Evolutionary conservation across 2,113 vertebrate genomes (phyloP).

Genomic region (Carollia perspicillata): DNA sequence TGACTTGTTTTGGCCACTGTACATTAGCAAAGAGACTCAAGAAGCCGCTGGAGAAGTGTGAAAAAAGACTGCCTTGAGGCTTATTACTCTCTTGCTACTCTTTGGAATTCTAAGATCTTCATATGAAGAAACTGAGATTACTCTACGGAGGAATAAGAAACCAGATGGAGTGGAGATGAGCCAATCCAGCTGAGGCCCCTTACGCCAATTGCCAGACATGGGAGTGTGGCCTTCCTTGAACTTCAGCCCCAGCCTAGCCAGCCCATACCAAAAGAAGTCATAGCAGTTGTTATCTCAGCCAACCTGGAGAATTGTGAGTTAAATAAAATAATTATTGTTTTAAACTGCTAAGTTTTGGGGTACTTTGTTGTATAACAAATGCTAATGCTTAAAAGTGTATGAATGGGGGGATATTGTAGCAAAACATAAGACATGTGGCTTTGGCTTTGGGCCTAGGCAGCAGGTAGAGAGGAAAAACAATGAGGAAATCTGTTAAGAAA

Average conservation of each 20-base stretch:
- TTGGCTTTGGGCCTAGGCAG: background rate
- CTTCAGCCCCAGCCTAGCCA: background rate
- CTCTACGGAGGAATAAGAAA: background rate
- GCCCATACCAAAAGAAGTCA: background rate
- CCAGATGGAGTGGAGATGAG: background rate
- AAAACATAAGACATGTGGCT: background rate
- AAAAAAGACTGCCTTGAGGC: conserved; percentile 17
- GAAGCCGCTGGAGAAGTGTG: conserved; percentile 29
- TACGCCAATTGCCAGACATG: background rate
- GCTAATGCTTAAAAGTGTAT: conserved; percentile 14
- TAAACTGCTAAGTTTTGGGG: background rate
- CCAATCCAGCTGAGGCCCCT: background rate
- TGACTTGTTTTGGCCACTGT: conserved; percentile 40
- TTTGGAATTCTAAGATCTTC: conserved; percentile 19
- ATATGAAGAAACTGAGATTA: conserved; percentile 23
- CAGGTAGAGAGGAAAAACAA: conserved; percentile 3
- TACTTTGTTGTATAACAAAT: conserved; percentile 21
- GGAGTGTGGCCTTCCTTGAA: background rate
- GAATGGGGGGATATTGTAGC: background rate
- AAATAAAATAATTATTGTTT: conserved; percentile 35
- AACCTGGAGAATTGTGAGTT: background rate
- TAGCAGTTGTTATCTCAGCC: background rate
- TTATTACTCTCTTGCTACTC: conserved; percentile 7
- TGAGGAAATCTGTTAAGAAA: conserved; percentile 24
- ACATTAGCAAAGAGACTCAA: conserved; percentile 19